Percentiles rank a stretch among this genome's conserved stretches.
Conservation (phyloP, 92 coral and sea anemone species). For the Porites lobata region DNA sequence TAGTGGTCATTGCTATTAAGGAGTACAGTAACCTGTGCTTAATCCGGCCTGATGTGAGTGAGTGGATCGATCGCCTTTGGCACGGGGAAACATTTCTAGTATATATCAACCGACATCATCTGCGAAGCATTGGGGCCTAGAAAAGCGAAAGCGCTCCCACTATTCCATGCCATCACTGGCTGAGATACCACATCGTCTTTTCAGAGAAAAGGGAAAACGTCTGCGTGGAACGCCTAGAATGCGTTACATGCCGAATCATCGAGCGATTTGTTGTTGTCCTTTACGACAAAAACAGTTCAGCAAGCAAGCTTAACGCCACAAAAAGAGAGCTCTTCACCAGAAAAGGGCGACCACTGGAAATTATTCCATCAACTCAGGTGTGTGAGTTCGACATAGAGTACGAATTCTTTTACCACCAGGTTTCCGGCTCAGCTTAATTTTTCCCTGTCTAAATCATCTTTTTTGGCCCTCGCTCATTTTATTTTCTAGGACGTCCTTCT, state of each 20-base stretch:
- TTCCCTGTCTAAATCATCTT: no score
- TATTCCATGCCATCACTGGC: no score
- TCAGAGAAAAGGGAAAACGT: no score
- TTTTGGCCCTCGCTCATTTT: no score
- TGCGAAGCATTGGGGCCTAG: no score
- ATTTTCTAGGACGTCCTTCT: no score
- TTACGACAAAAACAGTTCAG: slow-evolving; percentile 16
- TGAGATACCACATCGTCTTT: no score
- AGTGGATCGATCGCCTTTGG: slow-evolving; percentile 45
- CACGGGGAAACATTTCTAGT: slow-evolving; percentile 14
- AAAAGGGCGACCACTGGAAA: slow-evolving; percentile 12
- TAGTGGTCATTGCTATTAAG: slow-evolving; percentile 17
- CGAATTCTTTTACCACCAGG: neutral
- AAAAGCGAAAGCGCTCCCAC: no score
- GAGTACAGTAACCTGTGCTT: slow-evolving; percentile 4
- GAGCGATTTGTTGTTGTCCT: slow-evolving; percentile 30
- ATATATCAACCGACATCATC: no score
- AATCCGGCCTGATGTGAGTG: neutral
- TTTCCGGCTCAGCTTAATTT: no score
- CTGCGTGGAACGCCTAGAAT: no score
- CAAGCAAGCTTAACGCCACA: neutral
- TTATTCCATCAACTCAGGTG: slow-evolving; percentile 10
- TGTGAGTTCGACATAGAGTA: neutral
- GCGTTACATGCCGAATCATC: neutral
- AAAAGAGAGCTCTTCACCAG: slow-evolving; percentile 30